Evolutionary conservation across 2,113 vertebrate species (phyloP).

Genomic region (Tragelaphus buxtoni): DNA sequence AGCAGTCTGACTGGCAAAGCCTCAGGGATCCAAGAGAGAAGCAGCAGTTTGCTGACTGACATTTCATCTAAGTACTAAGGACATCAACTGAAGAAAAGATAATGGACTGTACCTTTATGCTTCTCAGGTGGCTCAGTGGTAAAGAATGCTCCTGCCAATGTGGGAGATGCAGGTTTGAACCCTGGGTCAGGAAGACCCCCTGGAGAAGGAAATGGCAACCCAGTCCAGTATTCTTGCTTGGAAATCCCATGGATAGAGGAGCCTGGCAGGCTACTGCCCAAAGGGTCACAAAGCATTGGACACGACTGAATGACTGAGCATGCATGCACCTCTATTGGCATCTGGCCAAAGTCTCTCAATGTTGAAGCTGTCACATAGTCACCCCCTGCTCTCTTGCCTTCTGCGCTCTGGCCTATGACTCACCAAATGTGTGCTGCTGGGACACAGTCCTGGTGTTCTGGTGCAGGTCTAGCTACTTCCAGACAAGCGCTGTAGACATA

Average conservation of each 20-base stretch:
- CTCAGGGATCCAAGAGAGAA: slow-evolving; percentile 25
- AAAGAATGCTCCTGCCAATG: background rate
- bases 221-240: background rate
- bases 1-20: background rate
- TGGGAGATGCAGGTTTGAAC: background rate
- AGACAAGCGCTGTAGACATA: background rate
- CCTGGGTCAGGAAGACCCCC: background rate
- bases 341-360: slow-evolving; percentile 14
- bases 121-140: background rate
- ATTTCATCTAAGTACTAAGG: slow-evolving; percentile 50
- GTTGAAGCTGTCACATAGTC: slow-evolving; percentile 16
- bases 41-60: slow-evolving; percentile 15
- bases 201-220: background rate
- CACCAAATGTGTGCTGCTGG: background rate
- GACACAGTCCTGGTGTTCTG: background rate
- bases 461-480: background rate
- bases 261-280: background rate
- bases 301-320: background rate
- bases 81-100: slow-evolving; percentile 23
- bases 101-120: background rate
- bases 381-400: background rate
- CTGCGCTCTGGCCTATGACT: background rate
- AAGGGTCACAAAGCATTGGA: background rate
- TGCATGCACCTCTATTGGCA: background rate
- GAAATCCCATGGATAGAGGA: background rate